Conservation (phyloP, 2,888 invertebrate genomes). For the Drosophila niveifrons region DNA sequence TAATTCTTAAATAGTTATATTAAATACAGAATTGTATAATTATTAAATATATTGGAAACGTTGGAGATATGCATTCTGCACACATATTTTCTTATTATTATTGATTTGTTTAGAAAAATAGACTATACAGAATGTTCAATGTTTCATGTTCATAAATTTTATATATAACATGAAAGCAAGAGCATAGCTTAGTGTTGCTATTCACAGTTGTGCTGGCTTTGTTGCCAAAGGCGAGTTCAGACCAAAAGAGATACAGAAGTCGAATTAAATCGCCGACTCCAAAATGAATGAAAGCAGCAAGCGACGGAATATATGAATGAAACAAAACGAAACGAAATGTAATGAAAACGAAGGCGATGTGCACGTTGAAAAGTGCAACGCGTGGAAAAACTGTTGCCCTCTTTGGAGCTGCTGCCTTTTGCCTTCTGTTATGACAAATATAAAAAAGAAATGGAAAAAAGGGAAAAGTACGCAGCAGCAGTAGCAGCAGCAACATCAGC, state of each 20-base stretch:
- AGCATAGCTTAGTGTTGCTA: background rate
- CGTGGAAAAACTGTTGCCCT: constrained; percentile 62
- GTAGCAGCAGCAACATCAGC: constrained; percentile 9
- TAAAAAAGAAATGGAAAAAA: constrained; percentile 11
- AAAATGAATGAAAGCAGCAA: constrained; percentile 70
- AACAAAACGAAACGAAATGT: constrained; percentile 66
- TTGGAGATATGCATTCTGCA: too few species aligned
- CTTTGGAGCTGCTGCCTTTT: constrained; percentile 42
- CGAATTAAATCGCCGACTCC: constrained; percentile 75
- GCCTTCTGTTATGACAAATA: constrained; percentile 63
- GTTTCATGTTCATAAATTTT: background rate
- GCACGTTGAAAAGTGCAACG: constrained; percentile 63
- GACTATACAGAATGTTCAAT: too few species aligned
- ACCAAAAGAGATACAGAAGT: constrained; percentile 39
- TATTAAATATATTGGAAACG: too few species aligned
- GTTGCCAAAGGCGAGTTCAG: constrained; percentile 31
- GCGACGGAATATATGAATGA: constrained; percentile 74
- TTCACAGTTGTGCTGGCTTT: constrained; percentile 1
- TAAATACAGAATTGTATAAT: too few species aligned
- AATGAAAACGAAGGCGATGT: constrained; percentile 71
- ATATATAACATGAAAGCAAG: background rate
- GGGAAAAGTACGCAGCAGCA: constrained; percentile 14
- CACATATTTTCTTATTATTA: too few species aligned
- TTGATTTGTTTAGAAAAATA: too few species aligned
- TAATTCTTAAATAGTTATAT: too few species aligned